These are phyloP conservation scores for Capreolus pygargus DNA, from an alignment of 2,113 vertebrate genomes.

Conservation along the genomic window DNA sequence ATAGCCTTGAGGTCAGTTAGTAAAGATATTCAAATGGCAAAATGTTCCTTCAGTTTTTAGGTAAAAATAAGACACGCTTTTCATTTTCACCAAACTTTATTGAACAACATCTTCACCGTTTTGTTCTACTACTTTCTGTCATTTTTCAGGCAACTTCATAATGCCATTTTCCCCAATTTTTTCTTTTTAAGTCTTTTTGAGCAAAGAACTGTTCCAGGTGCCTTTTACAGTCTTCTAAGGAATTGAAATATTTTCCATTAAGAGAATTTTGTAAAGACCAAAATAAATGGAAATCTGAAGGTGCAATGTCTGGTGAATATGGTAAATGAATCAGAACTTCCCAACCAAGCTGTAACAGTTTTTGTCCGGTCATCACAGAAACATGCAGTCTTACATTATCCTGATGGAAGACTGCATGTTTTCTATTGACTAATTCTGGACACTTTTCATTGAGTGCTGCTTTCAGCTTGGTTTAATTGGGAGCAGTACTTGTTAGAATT, in stretches of 20 bases:
- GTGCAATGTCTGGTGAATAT: background rate
- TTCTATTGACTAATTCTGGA: background rate
- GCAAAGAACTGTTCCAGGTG: background rate
- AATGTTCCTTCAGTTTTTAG: background rate
- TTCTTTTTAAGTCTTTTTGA: background rate
- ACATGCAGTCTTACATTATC: background rate
- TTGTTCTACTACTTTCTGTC: background rate
- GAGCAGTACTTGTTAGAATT: background rate
- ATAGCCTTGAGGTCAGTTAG: background rate
- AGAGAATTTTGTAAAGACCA: background rate
- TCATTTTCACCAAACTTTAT: background rate
- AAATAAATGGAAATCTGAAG: background rate
- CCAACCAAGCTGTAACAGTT: background rate
- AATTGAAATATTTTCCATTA: background rate
- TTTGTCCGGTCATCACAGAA: background rate
- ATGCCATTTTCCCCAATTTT: background rate
- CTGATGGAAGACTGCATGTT: background rate
- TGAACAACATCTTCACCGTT: background rate
- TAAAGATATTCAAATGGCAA: background rate
- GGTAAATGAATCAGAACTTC: background rate
- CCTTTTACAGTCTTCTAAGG: background rate
- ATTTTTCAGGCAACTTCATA: background rate
- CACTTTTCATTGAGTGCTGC: background rate
- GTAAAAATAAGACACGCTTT: background rate
- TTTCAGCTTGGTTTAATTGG: background rate